These are phyloP conservation scores for Discoglossus pictus DNA, from an alignment of 2,797 vertebrate genomes.

Conservation along the genomic window DNA sequence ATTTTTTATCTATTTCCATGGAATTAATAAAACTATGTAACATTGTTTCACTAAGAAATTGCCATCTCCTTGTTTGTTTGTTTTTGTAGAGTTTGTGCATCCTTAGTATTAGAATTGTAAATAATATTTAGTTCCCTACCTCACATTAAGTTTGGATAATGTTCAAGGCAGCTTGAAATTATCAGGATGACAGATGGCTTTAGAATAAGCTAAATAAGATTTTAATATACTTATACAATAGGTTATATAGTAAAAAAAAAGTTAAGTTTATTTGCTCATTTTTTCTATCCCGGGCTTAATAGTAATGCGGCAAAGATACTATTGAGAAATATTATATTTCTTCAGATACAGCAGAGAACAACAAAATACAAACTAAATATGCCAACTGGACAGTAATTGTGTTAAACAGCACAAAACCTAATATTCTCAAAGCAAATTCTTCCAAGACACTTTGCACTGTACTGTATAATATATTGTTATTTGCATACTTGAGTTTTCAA, in stretches of 20 bases:
- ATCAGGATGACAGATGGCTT: no score
- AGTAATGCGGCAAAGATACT: background rate
- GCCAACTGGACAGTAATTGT: conserved; percentile 32
- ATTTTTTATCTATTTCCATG: no score
- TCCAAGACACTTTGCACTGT: conserved; percentile 4
- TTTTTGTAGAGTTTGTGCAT: no score
- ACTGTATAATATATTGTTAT: conserved; percentile 17
- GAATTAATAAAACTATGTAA: no score
- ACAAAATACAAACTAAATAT: conserved; percentile 19
- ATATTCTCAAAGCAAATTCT: background rate
- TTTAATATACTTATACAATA: no score
- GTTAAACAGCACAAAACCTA: conserved; percentile 24
- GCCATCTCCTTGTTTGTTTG: no score
- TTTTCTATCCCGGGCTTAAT: background rate
- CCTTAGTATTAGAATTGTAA: no score
- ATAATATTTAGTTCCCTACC: no score
- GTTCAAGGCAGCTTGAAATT: no score
- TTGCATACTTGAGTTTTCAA: conserved; percentile 27
- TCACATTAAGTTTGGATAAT: no score
- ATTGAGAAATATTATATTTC: conserved; percentile 6
- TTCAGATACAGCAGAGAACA: conserved; percentile 15
- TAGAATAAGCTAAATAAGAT: no score
- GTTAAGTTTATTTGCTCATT: background rate
- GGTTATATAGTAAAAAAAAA: background rate
- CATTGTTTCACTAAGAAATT: no score